Evolutionary conservation across 2,797 vertebrate species (phyloP).

Genomic region (Kryptolebias ocellatus): DNA sequence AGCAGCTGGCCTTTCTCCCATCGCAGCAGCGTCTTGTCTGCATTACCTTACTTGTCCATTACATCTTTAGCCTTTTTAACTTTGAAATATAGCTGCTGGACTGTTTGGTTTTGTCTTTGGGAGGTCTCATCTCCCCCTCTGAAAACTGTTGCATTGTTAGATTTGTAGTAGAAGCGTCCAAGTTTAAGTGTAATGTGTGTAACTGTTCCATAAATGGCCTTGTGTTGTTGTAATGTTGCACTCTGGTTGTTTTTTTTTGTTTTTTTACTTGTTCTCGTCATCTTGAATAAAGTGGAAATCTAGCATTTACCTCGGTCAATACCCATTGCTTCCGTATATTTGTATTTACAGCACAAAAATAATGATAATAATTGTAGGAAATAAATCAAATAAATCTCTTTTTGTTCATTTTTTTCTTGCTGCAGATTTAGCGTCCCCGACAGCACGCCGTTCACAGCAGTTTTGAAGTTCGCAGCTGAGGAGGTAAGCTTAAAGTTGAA

Average conservation of each 20-base stretch:
- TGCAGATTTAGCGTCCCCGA: slow-evolving; percentile 95
- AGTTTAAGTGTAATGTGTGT: not conserved
- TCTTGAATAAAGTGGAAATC: too few species aligned
- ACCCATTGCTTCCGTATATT: not conserved
- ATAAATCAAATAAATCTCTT: not conserved
- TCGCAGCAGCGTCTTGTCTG: not conserved
- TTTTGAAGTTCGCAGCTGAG: slow-evolving; percentile 97
- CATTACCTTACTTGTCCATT: slow-evolving; percentile 12
- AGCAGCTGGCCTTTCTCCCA: slow-evolving; percentile 1
- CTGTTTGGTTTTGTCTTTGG: slow-evolving; percentile 1
- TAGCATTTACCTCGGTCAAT: not conserved
- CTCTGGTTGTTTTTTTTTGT: not conserved
- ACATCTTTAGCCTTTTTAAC: slow-evolving; percentile 3
- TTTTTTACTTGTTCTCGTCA: slow-evolving; percentile 1
- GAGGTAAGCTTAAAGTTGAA: slow-evolving; percentile 83
- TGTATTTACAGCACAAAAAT: too few species aligned
- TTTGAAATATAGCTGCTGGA: slow-evolving; percentile 10
- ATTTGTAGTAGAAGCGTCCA: slow-evolving; percentile 13
- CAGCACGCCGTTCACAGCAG: slow-evolving; percentile 94
- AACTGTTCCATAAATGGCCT: slow-evolving; percentile 16
- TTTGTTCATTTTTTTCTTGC: slow-evolving; percentile 43
- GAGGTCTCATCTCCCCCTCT: slow-evolving; percentile 1
- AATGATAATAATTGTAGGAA: too few species aligned
- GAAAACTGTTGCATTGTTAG: not conserved
- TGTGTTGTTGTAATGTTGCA: not conserved